A percentile compares a stretch with the other conserved stretches of the same genome.
Evolutionary conservation across 2,113 vertebrate species (phyloP).

Genomic region (Crotalus tigris): DNA sequence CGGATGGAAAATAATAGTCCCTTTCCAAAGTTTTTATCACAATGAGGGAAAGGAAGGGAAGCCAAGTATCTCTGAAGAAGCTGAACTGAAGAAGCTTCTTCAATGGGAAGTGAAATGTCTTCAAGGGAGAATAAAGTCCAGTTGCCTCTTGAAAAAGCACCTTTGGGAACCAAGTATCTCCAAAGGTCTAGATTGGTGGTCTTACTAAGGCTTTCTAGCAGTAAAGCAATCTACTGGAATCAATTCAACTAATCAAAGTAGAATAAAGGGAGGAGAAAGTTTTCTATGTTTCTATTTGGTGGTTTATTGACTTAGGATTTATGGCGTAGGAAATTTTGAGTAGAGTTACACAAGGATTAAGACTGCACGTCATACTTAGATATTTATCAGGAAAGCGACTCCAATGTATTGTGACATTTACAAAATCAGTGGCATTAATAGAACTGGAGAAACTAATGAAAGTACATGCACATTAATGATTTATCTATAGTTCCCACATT

Average conservation of each 20-base stretch:
- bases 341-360: not conserved
- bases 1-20: conserved; percentile 16
- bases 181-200: conserved; percentile 50
- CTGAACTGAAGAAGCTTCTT: not conserved
- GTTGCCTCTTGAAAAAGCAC: not conserved
- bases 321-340: not conserved
- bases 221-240: conserved; percentile 55
- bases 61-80: conserved; percentile 21
- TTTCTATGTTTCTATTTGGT: conserved; percentile 26
- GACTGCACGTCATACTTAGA: not conserved
- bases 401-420: not conserved
- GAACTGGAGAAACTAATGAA: not conserved
- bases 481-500: conserved; percentile 5
- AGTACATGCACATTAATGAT: not conserved
- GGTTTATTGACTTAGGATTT: not conserved
- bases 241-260: conserved; percentile 63
- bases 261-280: conserved; percentile 15
- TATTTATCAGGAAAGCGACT: not conserved
- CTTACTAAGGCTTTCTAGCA: conserved; percentile 48
- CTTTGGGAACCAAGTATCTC: conserved; percentile 32
- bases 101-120: not conserved
- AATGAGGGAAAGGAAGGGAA: conserved; percentile 34
- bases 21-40: conserved; percentile 35
- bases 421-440: not conserved
- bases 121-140: not conserved